A percentile compares a stretch with the other conserved stretches of the same genome.
Evolutionary conservation across 2,888 invertebrate species (phyloP).

Genomic region (Galerucella pusilla): DNA sequence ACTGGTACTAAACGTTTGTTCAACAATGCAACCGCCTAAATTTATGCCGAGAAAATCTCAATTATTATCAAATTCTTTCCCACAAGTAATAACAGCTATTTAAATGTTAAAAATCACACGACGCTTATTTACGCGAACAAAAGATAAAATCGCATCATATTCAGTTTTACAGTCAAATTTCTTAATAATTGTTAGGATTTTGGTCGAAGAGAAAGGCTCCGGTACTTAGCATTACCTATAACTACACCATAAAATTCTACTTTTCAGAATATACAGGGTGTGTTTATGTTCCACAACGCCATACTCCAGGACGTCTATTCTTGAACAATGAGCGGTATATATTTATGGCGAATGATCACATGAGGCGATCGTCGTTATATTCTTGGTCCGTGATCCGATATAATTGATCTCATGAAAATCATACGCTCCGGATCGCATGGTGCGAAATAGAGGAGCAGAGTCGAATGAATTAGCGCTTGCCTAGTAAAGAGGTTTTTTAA

Average conservation of each 20-base stretch:
- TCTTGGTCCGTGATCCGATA: no score
- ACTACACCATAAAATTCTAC: no score
- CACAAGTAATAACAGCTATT: constrained; percentile 8
- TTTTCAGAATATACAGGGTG: no score
- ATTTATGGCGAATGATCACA: no score
- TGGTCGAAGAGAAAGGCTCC: neutral
- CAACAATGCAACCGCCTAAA: constrained; percentile 1
- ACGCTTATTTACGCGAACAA: neutral
- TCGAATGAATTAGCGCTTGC: no score
- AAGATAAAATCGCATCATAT: neutral
- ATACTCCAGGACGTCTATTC: neutral
- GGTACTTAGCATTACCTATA: neutral
- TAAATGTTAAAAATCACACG: constrained; percentile 1
- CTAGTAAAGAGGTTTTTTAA: no score
- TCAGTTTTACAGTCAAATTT: neutral
- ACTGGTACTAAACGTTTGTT: neutral
- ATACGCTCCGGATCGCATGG: no score
- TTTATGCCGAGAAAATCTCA: neutral
- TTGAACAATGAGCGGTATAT: no score
- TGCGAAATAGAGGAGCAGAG: no score
- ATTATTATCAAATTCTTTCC: neutral
- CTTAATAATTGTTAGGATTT: neutral
- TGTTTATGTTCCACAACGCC: neutral
- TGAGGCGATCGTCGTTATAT: no score
- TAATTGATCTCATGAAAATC: no score